These are phyloP conservation scores for Spodoptera exigua DNA, from an alignment of 2,888 invertebrate species.

Conservation along the genomic window DNA sequence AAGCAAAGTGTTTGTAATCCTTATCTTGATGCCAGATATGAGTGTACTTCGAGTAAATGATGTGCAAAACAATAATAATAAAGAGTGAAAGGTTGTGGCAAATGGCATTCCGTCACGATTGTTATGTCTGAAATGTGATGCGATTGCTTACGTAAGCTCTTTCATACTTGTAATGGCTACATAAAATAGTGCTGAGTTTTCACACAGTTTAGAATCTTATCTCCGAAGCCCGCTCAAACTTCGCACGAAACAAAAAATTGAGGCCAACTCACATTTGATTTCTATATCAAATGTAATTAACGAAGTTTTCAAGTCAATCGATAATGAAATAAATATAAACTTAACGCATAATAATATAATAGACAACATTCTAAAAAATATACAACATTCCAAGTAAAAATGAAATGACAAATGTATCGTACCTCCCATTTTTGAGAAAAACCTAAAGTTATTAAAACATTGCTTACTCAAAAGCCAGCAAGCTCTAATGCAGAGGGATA, in stretches of 20 bases:
- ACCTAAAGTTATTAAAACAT: not conserved
- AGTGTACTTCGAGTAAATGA: conserved; percentile 27
- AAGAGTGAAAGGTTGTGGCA: conserved; percentile 47
- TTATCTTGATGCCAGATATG: conserved; percentile 17
- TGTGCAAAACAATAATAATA: conserved; percentile 40
- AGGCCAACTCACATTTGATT: too few relatives aligned
- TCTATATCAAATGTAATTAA: too few relatives aligned
- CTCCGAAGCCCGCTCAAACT: conserved; percentile 7
- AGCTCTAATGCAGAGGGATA: conserved; percentile 92
- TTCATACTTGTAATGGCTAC: conserved; percentile 21
- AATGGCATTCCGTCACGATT: conserved; percentile 20
- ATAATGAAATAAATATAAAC: not conserved
- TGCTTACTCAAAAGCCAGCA: conserved; percentile 84
- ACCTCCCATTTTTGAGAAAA: too few relatives aligned
- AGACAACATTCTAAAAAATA: conserved; percentile 16
- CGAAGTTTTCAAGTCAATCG: too few relatives aligned
- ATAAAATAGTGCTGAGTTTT: conserved; percentile 14
- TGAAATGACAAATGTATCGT: too few relatives aligned
- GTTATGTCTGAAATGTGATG: conserved; percentile 31
- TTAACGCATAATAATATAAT: conserved; percentile 8
- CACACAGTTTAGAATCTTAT: too few relatives aligned
- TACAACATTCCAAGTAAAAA: conserved; percentile 14
- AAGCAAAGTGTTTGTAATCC: not conserved
- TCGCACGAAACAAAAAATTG: too few relatives aligned
- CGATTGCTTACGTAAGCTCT: conserved; percentile 25